Percentiles rank a stretch among this genome's conserved stretches.
phyloP scores from a whole-genome alignment of 2,888 invertebrate genomes.

The Meganola albula region DNA sequence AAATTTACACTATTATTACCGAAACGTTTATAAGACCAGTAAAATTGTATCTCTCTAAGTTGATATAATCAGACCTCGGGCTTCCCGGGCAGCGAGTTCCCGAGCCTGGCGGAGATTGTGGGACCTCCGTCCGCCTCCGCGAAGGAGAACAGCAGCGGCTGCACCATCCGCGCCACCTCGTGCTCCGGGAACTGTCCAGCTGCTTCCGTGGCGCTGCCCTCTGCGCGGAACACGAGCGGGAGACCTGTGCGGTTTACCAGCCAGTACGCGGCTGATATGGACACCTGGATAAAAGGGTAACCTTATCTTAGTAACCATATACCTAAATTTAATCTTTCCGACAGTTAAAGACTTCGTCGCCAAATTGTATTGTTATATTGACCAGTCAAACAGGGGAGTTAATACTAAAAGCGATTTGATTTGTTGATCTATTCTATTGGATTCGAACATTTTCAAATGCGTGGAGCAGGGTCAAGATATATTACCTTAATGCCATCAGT shows the following conservation, averaged over 20 bases:
- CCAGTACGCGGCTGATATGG: conserved; percentile 93
- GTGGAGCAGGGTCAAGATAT: too few relatives aligned
- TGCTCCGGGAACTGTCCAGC: conserved; percentile 97
- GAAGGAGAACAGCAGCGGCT: conserved; percentile 95
- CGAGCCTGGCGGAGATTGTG: conserved; percentile 86
- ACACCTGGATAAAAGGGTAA: conserved; percentile 80
- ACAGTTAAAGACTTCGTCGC: too few relatives aligned
- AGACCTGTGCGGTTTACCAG: conserved; percentile 96
- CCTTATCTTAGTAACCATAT: too few relatives aligned
- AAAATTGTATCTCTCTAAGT: too few relatives aligned
- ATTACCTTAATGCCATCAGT: conserved; percentile 71
- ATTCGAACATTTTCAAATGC: too few relatives aligned
- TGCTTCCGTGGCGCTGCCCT: conserved; percentile 85
- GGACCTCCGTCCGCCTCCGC: conserved; percentile 92
- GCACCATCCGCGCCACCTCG: conserved; percentile 94
- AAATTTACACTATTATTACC: too few relatives aligned
- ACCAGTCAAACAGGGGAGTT: too few relatives aligned
- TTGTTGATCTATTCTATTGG: too few relatives aligned
- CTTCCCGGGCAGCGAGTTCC: conserved; percentile 76
- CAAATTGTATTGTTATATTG: too few relatives aligned
- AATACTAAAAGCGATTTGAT: too few relatives aligned
- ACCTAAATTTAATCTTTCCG: too few relatives aligned
- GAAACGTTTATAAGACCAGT: too few relatives aligned
- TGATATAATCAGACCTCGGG: conserved; percentile 52
- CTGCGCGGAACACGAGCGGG: conserved; percentile 96